Percentiles rank a stretch among this genome's conserved stretches.
Evolutionary conservation across 2,888 invertebrate species (phyloP).

Genomic region (Eupithecia inturbata): DNA sequence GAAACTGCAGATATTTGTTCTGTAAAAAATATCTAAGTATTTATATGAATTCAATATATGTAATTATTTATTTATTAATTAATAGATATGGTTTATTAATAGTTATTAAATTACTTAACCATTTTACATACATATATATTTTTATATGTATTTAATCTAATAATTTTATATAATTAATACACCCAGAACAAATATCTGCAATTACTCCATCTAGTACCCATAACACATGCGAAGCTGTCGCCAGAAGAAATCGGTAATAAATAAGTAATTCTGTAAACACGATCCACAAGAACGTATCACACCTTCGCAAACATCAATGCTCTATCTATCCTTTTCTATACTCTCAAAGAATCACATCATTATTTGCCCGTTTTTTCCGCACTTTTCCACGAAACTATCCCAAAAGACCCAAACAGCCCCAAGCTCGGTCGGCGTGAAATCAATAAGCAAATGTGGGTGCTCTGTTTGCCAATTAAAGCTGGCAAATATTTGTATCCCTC

Average conservation of each 20-base stretch:
- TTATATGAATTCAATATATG: too few species aligned
- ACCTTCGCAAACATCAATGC: background rate
- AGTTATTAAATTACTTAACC: too few species aligned
- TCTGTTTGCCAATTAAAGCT: constrained; percentile 52
- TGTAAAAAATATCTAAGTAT: too few species aligned
- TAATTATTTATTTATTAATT: too few species aligned
- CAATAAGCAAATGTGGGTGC: constrained; percentile 46
- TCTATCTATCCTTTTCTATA: background rate
- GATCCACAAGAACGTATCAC: background rate
- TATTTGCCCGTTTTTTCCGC: background rate
- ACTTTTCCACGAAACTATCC: constrained; percentile 7
- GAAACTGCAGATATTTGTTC: too few species aligned
- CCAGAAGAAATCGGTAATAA: background rate
- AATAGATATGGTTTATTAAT: too few species aligned
- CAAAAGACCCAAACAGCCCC: background rate
- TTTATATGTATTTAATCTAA: too few species aligned
- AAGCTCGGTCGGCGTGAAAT: constrained; percentile 17
- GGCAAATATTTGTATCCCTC: constrained; percentile 40
- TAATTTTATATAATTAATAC: too few species aligned
- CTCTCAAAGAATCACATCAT: background rate
- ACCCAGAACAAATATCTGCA: too few species aligned
- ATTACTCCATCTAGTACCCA: too few species aligned
- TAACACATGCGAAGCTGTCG: too few species aligned
- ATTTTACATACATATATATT: too few species aligned
- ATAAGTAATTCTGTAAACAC: background rate